Evolutionary conservation across 2,888 invertebrate species (phyloP).

Genomic region (Brachyopa scutellaris): DNA sequence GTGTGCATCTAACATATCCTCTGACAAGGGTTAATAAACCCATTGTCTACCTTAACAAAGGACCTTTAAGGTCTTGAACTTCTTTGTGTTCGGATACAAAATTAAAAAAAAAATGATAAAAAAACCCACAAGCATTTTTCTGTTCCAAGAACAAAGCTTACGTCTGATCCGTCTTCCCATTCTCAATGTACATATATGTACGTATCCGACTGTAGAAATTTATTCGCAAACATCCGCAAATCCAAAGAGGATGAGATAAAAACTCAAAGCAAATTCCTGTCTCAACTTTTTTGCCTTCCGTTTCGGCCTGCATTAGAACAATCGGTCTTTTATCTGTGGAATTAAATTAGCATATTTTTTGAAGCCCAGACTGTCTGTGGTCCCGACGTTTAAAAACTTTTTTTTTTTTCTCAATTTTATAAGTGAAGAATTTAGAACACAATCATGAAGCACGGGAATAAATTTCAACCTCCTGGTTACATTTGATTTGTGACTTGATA

Average conservation of each 20-base stretch:
- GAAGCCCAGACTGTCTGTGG: slow-evolving; percentile 18
- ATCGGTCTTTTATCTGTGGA: slow-evolving; percentile 43
- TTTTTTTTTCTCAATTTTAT: not conserved
- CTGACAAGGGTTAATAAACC: slow-evolving; percentile 42
- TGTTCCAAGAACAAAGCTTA: slow-evolving; percentile 39
- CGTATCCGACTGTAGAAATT: slow-evolving; percentile 14
- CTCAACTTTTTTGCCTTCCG: slow-evolving; percentile 35
- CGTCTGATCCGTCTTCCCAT: no score
- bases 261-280: slow-evolving; percentile 37
- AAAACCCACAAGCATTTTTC: slow-evolving; percentile 18
- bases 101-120: not conserved
- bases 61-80: slow-evolving; percentile 14
- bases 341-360: slow-evolving; percentile 56
- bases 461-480: not conserved
- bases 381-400: not conserved
- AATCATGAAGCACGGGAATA: not conserved
- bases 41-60: slow-evolving; percentile 49
- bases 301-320: slow-evolving; percentile 39
- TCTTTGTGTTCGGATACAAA: not conserved
- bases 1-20: slow-evolving; percentile 14
- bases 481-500: slow-evolving; percentile 7
- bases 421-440: slow-evolving; percentile 1
- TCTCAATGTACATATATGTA: no score
- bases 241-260: not conserved
- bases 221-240: slow-evolving; percentile 46